These are phyloP conservation scores for Columbina picui DNA, from an alignment of 2,113 vertebrate genomes.

Conservation along the genomic window DNA sequence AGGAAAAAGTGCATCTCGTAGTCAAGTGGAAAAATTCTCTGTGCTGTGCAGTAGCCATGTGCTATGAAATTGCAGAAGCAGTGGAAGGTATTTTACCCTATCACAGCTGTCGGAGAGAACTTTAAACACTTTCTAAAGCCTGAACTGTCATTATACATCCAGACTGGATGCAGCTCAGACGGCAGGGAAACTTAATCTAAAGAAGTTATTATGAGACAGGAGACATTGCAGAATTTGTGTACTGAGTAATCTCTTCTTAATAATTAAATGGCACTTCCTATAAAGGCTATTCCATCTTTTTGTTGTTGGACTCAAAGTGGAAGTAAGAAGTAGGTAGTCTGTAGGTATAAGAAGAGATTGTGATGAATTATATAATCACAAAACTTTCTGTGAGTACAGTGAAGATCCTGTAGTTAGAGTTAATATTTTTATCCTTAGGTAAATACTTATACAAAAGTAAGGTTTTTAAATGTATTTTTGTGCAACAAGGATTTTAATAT, in stretches of 20 bases:
- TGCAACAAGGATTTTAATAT: neutral
- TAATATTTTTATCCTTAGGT: neutral
- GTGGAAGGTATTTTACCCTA: neutral
- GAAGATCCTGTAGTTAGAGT: neutral
- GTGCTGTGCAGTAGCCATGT: rapidly evolving
- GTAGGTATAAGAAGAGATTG: neutral
- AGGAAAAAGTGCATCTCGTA: neutral
- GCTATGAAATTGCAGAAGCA: neutral
- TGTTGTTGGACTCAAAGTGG: neutral
- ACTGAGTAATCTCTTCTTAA: neutral
- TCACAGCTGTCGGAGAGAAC: neutral
- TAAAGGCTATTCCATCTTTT: neutral
- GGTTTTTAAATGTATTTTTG: neutral
- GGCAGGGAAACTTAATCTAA: neutral
- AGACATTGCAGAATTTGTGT: neutral
- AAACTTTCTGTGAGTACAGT: neutral
- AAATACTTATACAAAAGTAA: neutral
- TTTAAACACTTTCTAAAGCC: neutral
- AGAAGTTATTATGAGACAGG: neutral
- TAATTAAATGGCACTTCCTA: neutral
- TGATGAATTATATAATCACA: neutral
- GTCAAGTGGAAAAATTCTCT: neutral
- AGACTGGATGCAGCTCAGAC: neutral
- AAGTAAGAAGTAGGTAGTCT: neutral
- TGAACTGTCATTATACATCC: rapidly evolving